Conservation (phyloP, 2,888 invertebrate species). For the Patella caerulea region DNA sequence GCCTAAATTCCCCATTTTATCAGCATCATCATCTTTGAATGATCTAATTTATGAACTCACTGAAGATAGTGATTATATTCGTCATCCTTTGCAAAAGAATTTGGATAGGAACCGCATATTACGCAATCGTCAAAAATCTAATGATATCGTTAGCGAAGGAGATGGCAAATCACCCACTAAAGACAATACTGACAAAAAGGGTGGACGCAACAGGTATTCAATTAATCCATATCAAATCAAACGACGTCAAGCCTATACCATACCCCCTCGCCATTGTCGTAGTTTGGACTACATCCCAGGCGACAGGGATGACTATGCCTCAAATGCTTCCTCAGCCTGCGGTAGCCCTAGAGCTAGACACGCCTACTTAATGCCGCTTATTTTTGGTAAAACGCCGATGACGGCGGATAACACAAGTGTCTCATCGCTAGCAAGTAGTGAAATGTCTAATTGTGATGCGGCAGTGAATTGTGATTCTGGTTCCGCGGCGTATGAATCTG, state of each 20-base stretch:
- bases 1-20: slow-evolving; percentile 59
- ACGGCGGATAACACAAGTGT: slow-evolving; percentile 66
- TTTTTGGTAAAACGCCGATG: slow-evolving; percentile 49
- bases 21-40: slow-evolving; percentile 55
- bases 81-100: background rate
- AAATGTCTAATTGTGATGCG: slow-evolving; percentile 69
- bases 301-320: slow-evolving; percentile 62
- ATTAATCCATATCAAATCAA: slow-evolving; percentile 57
- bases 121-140: background rate
- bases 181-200: slow-evolving; percentile 13
- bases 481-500: slow-evolving; percentile 81
- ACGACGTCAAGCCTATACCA: slow-evolving; percentile 53
- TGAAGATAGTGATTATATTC: background rate
- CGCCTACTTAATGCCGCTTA: slow-evolving; percentile 56
- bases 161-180: background rate
- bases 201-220: slow-evolving; percentile 15
- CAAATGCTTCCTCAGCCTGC: slow-evolving; percentile 47
- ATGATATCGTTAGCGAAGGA: background rate
- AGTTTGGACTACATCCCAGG: slow-evolving; percentile 70
- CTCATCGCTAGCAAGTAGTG: slow-evolving; percentile 68
- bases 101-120: background rate
- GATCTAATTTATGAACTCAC: slow-evolving; percentile 26
- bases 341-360: slow-evolving; percentile 60
- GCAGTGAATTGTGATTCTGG: slow-evolving; percentile 66
- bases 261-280: slow-evolving; percentile 64